Base-by-base conservation (phyloP, 2,113 vertebrate genomes). In the Tympanuchus pallidicinctus region DNA sequence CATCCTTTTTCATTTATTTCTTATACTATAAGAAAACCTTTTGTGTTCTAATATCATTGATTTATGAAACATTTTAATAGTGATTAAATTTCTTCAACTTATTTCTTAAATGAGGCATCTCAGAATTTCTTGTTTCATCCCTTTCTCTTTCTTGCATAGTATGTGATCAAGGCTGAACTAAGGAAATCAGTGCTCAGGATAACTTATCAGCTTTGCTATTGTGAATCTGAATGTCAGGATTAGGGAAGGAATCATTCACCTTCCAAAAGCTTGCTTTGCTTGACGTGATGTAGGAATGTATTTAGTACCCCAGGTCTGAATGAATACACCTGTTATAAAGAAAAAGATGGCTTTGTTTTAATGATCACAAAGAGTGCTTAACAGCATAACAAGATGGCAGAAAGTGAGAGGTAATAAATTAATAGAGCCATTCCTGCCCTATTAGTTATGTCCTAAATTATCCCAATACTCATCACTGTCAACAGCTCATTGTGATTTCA, bases 81-180 rank as follows among this genome's bases (percentile, higher is more conserved):
- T 52, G 38, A 50, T 47, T 48, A 74, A 47, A 76, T 54, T 82
- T 85, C n/a, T 81, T 86, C 48, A 79, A 71, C 22, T 66, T 19
- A 32, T 78, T 86, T 75, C 65, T 90, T 83, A 52, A 88, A 85
- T 82, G 38, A 92, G 38, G 13, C 25, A 59, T 80, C 32, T 83
- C 57, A 81, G 57, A 86, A 64, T 80, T 92, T 70, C 59, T 36
- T 61, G 25, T 45, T 45, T 32, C 59, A 94, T 81, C 17, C 59
- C 15, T 57, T 86, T 45, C 25, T 61, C 65, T 92, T 93, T 86
- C 54, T 50, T 69, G 66, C 89, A 66, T 42, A 86, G 36, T 47
- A 24, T 71, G 65, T 71, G 48, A 47, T 77, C 86, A 67, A 71
- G 15, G 28, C 42, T 95, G 71, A 90, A 78, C 90, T 88, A 90